Conservation (phyloP, 2,888 invertebrate genomes). For the Slavum lentiscoides region DNA sequence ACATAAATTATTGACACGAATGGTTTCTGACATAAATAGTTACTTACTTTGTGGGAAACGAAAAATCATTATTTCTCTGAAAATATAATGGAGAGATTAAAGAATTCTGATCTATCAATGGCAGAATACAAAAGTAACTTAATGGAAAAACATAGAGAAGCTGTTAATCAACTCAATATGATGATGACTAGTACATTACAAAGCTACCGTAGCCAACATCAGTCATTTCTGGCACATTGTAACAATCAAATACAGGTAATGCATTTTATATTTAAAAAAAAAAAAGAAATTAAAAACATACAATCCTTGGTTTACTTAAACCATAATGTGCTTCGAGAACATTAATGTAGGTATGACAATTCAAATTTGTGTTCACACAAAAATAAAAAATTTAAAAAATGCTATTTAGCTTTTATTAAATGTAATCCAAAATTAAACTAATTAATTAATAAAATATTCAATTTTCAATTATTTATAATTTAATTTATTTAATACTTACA, state of each 20-base stretch:
- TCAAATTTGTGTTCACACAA: conserved; percentile 11
- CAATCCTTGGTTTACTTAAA: not conserved
- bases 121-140: conserved; percentile 85
- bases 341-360: conserved; percentile 29
- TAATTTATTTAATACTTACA: conserved; percentile 8
- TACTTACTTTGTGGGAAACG: conserved; percentile 94
- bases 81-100: conserved; percentile 81
- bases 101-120: conserved; percentile 84
- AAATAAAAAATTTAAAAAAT: conserved; percentile 33
- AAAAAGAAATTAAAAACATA: conserved; percentile 16
- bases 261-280: conserved; percentile 6
- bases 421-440: not conserved
- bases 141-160: conserved; percentile 77
- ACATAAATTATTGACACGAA: not conserved
- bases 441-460: not conserved
- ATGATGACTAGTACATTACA: conserved; percentile 84
- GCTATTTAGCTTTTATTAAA: conserved; percentile 44
- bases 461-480: not conserved
- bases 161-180: conserved; percentile 75
- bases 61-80: conserved; percentile 87
- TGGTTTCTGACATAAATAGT: conserved; percentile 59
- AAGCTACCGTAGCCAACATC: conserved; percentile 90
- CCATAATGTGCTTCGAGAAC: conserved; percentile 7
- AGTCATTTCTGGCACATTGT: conserved; percentile 90
- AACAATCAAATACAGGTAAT: conserved; percentile 81